These are phyloP conservation scores for Antheraea yamamai DNA, from an alignment of 2,888 invertebrate genomes.

Conservation along the genomic window DNA sequence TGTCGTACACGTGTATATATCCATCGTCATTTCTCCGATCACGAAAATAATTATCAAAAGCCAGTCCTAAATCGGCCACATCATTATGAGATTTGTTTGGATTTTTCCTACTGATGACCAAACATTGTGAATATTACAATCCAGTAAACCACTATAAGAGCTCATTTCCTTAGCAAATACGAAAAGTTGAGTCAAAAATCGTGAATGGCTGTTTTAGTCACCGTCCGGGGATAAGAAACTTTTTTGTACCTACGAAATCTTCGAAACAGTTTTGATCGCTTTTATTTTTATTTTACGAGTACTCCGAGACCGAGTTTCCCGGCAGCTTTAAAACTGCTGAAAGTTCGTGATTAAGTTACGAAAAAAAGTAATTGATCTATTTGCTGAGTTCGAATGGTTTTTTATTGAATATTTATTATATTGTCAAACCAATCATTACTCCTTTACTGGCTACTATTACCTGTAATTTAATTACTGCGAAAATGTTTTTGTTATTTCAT, in stretches of 20 bases:
- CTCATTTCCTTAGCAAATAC: conserved; percentile 16
- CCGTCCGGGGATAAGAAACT: conserved; percentile 23
- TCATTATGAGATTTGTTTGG: background rate
- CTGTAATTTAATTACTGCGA: too few species aligned
- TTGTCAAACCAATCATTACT: too few species aligned
- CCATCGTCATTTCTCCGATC: too few species aligned
- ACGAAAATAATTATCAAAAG: too few species aligned
- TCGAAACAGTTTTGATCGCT: conserved; percentile 35
- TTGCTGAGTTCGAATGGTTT: background rate
- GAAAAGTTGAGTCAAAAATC: conserved; percentile 23
- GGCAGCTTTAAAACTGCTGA: conserved; percentile 44
- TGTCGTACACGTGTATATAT: too few species aligned
- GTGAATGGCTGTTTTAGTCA: conserved; percentile 21
- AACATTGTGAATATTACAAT: background rate
- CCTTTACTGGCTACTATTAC: too few species aligned
- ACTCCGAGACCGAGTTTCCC: conserved; percentile 43
- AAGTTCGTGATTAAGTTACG: conserved; percentile 44
- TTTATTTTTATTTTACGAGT: conserved; percentile 49
- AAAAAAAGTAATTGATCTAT: conserved; percentile 44
- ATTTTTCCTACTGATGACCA: background rate
- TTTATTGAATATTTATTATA: conserved; percentile 2
- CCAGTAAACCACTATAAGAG: conserved; percentile 7
- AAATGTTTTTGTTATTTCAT: too few species aligned
- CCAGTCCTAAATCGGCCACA: too few species aligned
- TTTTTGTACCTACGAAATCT: conserved; percentile 21